Evolutionary conservation across 2,888 invertebrate species (phyloP).

Genomic region (Rhodophaea formosa): DNA sequence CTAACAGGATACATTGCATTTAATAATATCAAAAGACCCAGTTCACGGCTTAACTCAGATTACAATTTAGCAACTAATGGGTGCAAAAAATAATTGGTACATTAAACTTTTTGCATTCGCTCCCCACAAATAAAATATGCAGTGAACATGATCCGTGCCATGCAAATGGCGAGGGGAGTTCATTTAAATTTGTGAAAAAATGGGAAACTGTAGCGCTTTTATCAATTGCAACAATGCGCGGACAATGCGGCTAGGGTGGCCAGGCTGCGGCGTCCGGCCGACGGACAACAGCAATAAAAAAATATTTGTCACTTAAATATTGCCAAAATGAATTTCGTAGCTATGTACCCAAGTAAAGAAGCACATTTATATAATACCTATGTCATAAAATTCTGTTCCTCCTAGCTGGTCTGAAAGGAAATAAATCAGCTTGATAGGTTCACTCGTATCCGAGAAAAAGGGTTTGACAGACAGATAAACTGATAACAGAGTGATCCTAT

Average conservation of each 20-base stretch:
- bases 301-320: background rate
- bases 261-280: conserved; percentile 44
- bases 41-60: background rate
- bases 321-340: no score
- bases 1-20: no score
- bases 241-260: conserved; percentile 61
- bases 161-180: conserved; percentile 71
- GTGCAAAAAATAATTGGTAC: conserved; percentile 10
- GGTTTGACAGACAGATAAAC: no score
- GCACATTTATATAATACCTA: no score
- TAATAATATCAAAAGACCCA: background rate
- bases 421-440: no score
- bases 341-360: no score
- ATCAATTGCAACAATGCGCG: conserved; percentile 66
- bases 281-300: background rate
- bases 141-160: conserved; percentile 50
- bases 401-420: no score
- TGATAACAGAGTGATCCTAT: no score
- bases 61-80: background rate
- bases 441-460: no score
- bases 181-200: conserved; percentile 78
- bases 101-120: conserved; percentile 25
- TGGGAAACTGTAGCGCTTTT: conserved; percentile 75
- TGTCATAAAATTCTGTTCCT: no score
- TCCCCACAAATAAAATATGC: conserved; percentile 50